Base-by-base conservation (phyloP, 2,888 invertebrate species). In the Ophonus ardosiacus region DNA sequence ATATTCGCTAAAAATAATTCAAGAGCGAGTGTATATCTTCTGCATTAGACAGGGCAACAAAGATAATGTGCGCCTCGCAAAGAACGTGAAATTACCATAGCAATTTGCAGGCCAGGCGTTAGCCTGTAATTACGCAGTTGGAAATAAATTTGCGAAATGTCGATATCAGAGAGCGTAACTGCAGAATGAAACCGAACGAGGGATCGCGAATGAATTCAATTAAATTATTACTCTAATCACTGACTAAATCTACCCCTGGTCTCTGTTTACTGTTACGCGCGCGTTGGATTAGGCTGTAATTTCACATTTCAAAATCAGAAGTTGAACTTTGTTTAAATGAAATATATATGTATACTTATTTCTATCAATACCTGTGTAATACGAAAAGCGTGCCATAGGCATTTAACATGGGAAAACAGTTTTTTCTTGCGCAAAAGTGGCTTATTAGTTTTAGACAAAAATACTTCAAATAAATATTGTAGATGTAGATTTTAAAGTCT, bases 81-180 rank as follows among this genome's bases (percentile, higher is more conserved):
- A 79, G 61, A 61, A 79, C 79, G 31, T 79, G 31, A 40, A 40
- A 79, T 79, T 79, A 79, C 59, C 79, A 79, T 79, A 79, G 79
- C 79, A 79, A 79, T 61, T 79, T 61, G 61, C 79, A 79, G 57
- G 57, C 56, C 79, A 74, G 57, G 79, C 61, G 57, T 61, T 3
- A 51, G 43, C 43, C 13, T 59, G 38, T 79, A 79, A 79, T 79
- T 79, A 79, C 79, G 18, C 38, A 15, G 38, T 61, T 51, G 57
- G 79, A 61, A 40, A 79, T 79, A 79, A 79, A 79, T 79, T 79
- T 79, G 79, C 79, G 59, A 79, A 79, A 79, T 31, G 79, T 79
- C 79, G 57, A 79, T 79, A 79, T 59, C 51, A 57, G 79, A 38
- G 59, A 18, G 24, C 59, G n/a, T n/a, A 13, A 40, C 38, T 15